Base-by-base conservation (phyloP, 2,797 vertebrate species). In the Galago senegalensis region DNA sequence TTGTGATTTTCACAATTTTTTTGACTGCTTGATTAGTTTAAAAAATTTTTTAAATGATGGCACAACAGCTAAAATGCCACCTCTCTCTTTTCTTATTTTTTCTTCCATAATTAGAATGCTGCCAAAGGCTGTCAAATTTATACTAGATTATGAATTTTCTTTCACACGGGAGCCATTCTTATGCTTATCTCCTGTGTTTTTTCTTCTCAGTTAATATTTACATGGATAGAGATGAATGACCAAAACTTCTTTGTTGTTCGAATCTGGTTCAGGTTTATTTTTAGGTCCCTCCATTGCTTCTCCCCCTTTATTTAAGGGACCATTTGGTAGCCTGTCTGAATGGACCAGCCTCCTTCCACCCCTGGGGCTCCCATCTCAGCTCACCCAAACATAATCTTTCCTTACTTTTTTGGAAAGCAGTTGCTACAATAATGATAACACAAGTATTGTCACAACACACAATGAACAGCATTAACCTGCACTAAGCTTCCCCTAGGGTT, bases 1-100 rank as follows among this genome's bases (percentile, higher is more conserved):
- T 43, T 83, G 73, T 81, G 53, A 43, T 23, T 49, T 65, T 84
- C 18, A n/a, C 63, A 63, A 12, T 40, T 83, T 94, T 94, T 92
- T 89, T 67, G 49, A 73, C 20, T 49, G 40, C 1, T 61, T 7
- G 67, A 9, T 53, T 46, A 11, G 7, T 87, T 46, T 94, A 87
- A 34, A 60, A 40, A 40, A 31, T 84, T 63, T 34, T 27, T 40
- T 31, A 17, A 60, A 34, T 31, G 31, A 27, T 70, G 2, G n/a
- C 63, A 40, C 40, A 34, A n/a, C 87, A 5, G 18, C 31, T 75
- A 73, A 53, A 76, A 63, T 56, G 25, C 16, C 25, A 87, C 69
- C 40, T 73, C 10, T 63, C 12, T 49, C 18, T 82, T 3, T 61
- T 23, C 56, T 37, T 82, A 81, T 93, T 29, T 77, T 77, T 91